phyloP scores from a whole-genome alignment of 2,113 vertebrate genomes.

The Polypterus senegalus region DNA sequence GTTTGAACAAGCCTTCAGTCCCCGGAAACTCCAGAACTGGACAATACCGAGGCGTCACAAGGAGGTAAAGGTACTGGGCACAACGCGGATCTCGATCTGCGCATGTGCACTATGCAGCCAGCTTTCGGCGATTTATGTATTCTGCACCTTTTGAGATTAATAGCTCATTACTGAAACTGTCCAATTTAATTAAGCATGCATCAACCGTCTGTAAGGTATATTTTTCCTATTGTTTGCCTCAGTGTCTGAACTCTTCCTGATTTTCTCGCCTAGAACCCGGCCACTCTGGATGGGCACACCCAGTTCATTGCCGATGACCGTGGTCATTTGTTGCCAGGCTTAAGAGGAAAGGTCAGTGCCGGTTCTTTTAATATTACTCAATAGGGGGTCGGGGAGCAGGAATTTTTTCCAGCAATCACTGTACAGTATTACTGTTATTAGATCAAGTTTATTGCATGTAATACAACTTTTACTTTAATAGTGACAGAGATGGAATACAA shows the following conservation, averaged over 20 bases:
- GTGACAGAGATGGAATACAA: too few relatives aligned
- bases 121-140: not conserved
- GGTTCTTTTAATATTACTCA: too few relatives aligned
- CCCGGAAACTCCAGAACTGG: conserved; percentile 46
- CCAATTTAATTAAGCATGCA: not conserved
- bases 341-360: conserved; percentile 32
- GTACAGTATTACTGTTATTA: too few relatives aligned
- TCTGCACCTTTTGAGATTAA: not conserved
- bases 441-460: too few relatives aligned
- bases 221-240: not conserved
- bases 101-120: not conserved
- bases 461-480: too few relatives aligned
- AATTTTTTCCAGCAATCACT: too few relatives aligned
- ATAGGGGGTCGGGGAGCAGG: too few relatives aligned
- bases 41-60: conserved; percentile 29
- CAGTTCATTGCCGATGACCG: conserved; percentile 38
- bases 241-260: not conserved
- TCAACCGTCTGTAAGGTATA: too few relatives aligned
- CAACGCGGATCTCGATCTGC: not conserved
- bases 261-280: conserved; percentile 28
- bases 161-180: not conserved
- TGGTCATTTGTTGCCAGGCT: conserved; percentile 44
- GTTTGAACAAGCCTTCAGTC: conserved; percentile 43
- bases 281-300: conserved; percentile 28
- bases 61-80: conserved; percentile 25